Base-by-base conservation (phyloP, 2,888 invertebrate species). In the Bibio marci region DNA sequence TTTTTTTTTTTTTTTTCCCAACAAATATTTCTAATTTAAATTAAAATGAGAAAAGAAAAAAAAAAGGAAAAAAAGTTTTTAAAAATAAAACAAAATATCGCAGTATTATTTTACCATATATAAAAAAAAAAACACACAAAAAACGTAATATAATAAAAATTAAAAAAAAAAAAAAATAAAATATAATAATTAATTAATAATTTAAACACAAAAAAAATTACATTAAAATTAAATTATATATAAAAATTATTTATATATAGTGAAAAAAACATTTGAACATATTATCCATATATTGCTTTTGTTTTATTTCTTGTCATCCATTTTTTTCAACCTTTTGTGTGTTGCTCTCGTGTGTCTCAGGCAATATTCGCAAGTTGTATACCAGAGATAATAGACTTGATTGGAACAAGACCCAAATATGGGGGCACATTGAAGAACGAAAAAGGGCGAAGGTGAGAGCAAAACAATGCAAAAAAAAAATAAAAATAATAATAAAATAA, bases 281-380 rank as follows among this genome's bases (percentile, higher is more conserved):
- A 18, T 19, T 34, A 30, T 38, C 33, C 30, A 41, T 41, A 33
- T 27, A 33, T 28, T 38, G 38, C 30, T 37, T 40, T 40, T 30
- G 34, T 39, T 38, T 43, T 43, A 38, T 43, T 40, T 40, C 35
- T 40, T 40, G 30, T 42, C 35, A 32, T 40, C n/a, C n/a, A 22
- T 22, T 40, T 36, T 43, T 39, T 30, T 43, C 38, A 38, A 32
- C 43, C 42, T 35, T n/a, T n/a, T 30, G 32, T 43, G 42, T 44
- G 38, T 38, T 38, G 38, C 41, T 37, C 34, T 41, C 33, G 40
- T 38, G 37, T 42, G 25, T 36, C 42, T 42, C 59, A 95, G 94
- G 97, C 97, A 77, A 94, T 97, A 82, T 98, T 98, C 86, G 97
- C 97, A 76, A 94, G 92, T 82, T 95, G 94, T 82, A 94, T 98